Conservation (phyloP, 2,113 vertebrate species). For the Nanorana parkeri region DNA sequence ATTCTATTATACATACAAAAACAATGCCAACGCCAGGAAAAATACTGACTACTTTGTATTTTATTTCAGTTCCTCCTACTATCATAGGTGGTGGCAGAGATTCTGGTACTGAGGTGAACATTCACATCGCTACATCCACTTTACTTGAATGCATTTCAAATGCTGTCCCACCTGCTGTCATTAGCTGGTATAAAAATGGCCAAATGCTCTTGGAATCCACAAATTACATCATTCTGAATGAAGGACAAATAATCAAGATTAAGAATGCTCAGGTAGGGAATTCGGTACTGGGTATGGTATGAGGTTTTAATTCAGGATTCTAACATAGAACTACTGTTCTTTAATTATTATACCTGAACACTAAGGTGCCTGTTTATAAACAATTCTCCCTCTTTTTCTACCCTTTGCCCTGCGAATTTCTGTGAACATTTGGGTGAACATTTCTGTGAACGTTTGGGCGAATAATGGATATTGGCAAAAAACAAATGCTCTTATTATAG, state of each 20-base stretch:
- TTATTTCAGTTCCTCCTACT: constrained; percentile 86
- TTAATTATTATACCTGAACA: too few relatives aligned
- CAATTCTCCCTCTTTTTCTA: too few relatives aligned
- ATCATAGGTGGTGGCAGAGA: constrained; percentile 83
- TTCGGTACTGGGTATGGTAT: neutral
- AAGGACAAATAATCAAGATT: constrained; percentile 82
- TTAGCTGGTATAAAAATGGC: constrained; percentile 94
- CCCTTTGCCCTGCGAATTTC: too few relatives aligned
- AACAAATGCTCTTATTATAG: too few relatives aligned
- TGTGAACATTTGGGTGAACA: too few relatives aligned
- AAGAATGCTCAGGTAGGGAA: constrained; percentile 82
- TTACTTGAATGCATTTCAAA: constrained; percentile 88
- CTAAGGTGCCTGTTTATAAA: too few relatives aligned
- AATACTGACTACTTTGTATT: neutral
- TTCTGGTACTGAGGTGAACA: constrained; percentile 77
- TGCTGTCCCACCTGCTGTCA: constrained; percentile 86
- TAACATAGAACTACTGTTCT: too few relatives aligned
- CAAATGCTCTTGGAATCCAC: constrained; percentile 74
- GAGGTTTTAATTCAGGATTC: too few relatives aligned
- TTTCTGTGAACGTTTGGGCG: too few relatives aligned
- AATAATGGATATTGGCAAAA: too few relatives aligned
- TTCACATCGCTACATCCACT: constrained; percentile 75
- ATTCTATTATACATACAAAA: neutral
- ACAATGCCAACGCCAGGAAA: too few relatives aligned
- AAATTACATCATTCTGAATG: constrained; percentile 72